Conservation (phyloP, 2,797 vertebrate species). For the Hyperoplus lanceolatus region DNA sequence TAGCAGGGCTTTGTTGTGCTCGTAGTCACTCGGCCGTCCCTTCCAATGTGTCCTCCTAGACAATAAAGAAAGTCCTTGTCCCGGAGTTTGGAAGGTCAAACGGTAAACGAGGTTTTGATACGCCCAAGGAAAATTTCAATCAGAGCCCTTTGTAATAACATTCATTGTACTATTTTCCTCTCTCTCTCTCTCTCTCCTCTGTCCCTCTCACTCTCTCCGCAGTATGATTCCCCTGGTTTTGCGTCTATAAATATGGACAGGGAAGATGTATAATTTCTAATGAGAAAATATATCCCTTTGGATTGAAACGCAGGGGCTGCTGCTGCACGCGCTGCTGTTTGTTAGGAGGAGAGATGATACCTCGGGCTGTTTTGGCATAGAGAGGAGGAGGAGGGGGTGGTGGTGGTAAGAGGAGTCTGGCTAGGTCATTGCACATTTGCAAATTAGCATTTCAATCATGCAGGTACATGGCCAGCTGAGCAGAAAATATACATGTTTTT, state of each 20-base stretch:
- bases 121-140: conserved; percentile 85
- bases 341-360: conserved; percentile 87
- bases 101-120: conserved; percentile 85
- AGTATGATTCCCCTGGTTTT: conserved; percentile 87
- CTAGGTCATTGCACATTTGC: conserved; percentile 87
- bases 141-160: conserved; percentile 86
- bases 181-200: conserved; percentile 60
- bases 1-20: conserved; percentile 43
- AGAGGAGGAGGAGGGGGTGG: conserved; percentile 36
- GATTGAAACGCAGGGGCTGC: conserved; percentile 83
- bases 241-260: conserved; percentile 85
- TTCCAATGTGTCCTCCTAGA: conserved; percentile 59
- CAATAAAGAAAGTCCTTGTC: conserved; percentile 85
- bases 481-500: conserved; percentile 85
- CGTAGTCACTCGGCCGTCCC: conserved; percentile 41
- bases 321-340: conserved; percentile 80
- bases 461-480: conserved; percentile 80
- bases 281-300: conserved; percentile 87
- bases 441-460: conserved; percentile 89
- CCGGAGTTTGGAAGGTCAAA: conserved; percentile 85
- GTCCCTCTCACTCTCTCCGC: conserved; percentile 66
- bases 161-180: conserved; percentile 81
- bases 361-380: conserved; percentile 82
- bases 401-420: conserved; percentile 73
- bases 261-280: conserved; percentile 87